Percentiles rank a stretch among this genome's conserved stretches.
These are phyloP conservation scores for Hafferia zeledoni DNA, from an alignment of 2,797 vertebrate species.

Conservation along the genomic window DNA sequence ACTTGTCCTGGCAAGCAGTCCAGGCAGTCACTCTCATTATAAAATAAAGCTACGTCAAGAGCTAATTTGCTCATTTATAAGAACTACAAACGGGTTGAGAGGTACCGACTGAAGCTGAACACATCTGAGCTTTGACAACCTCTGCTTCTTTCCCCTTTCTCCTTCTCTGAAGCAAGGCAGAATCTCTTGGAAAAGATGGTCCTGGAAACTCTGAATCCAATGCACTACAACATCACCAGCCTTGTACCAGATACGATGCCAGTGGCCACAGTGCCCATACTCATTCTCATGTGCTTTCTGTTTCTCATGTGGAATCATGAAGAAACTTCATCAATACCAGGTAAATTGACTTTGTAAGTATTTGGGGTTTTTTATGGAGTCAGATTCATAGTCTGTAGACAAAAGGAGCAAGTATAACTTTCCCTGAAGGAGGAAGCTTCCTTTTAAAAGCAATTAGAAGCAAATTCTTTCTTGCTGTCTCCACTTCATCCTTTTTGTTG, in stretches of 20 bases:
- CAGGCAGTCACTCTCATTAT: conserved; percentile 60
- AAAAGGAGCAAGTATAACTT: neutral
- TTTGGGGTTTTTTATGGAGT: neutral
- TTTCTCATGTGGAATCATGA: conserved; percentile 77
- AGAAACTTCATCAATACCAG: conserved; percentile 81
- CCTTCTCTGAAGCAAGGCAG: neutral
- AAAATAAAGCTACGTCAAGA: conserved; percentile 66
- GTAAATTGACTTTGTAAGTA: conserved; percentile 68
- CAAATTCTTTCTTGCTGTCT: neutral
- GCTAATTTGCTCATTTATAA: neutral
- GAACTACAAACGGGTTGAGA: neutral
- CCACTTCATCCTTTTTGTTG: neutral
- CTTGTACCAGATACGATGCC: conserved; percentile 50
- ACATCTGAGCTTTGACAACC: neutral
- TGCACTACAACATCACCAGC: conserved; percentile 63
- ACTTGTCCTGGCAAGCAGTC: conserved; percentile 75
- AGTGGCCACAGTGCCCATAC: conserved; percentile 68
- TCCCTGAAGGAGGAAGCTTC: neutral
- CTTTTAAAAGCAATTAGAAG: neutral
- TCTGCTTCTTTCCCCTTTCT: neutral
- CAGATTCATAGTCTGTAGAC: neutral
- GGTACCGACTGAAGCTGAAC: neutral
- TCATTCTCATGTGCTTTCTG: conserved; percentile 82
- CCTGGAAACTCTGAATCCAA: conserved; percentile 73
- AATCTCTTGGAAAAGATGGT: conserved; percentile 17